A percentile compares a stretch with the other conserved stretches of the same genome.
Conservation (phyloP, 2,888 invertebrate species). For the Fragum whitleyi region DNA sequence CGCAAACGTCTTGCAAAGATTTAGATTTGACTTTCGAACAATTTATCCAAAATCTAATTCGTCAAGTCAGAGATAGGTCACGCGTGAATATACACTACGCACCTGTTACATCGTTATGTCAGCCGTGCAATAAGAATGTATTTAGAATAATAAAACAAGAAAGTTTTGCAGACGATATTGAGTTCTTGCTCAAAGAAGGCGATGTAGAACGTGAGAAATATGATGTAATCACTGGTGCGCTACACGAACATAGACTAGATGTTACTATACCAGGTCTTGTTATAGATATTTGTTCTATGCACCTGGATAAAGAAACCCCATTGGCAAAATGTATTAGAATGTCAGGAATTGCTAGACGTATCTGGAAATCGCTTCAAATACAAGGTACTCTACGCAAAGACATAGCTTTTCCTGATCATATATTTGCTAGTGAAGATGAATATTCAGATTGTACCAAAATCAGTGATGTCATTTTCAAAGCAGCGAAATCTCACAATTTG, state of each 20-base stretch:
- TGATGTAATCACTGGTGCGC: not conserved
- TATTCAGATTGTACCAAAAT: not conserved
- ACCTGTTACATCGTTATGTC: slow-evolving; percentile 32
- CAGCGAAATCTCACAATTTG: not conserved
- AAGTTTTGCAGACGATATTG: slow-evolving; percentile 44
- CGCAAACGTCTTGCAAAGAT: not conserved
- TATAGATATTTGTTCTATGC: not conserved
- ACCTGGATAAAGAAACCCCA: not conserved
- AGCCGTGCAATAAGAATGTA: slow-evolving; percentile 37
- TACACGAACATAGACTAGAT: not conserved
- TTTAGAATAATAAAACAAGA: slow-evolving; percentile 43
- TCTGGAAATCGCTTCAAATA: slow-evolving; percentile 5
- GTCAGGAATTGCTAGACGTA: not conserved
- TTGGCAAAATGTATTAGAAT: not conserved
- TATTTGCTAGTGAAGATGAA: not conserved
- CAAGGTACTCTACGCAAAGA: not conserved
- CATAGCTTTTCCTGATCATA: not conserved
- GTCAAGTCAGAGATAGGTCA: not conserved
- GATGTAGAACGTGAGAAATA: not conserved
- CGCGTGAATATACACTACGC: slow-evolving; percentile 41
- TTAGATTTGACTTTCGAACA: too few relatives aligned
- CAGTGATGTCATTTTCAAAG: not conserved
- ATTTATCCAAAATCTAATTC: slow-evolving; percentile 10
- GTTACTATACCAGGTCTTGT: not conserved
- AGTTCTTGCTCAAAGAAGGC: slow-evolving; percentile 3